Percentiles rank a stretch among this genome's conserved stretches.
Conservation (phyloP, 1,140 invertebrate species). For the Agrypnia vestita region DNA sequence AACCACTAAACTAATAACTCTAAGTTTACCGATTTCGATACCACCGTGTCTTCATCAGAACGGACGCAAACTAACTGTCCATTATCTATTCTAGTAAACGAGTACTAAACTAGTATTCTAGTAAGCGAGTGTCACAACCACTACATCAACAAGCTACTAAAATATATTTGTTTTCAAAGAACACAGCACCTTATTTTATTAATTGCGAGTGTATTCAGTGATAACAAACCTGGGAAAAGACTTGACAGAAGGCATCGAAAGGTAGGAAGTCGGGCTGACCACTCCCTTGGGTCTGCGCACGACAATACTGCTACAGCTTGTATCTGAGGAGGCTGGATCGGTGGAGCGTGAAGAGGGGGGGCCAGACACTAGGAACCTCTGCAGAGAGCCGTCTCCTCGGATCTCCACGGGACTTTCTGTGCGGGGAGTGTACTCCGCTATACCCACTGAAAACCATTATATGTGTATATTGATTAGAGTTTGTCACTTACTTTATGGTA, state of each 20-base stretch:
- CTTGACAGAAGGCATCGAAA: slow-evolving; percentile 87
- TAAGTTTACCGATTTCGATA: too few species aligned
- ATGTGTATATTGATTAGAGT: too few species aligned
- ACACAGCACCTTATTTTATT: too few species aligned
- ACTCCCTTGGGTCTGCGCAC: slow-evolving; percentile 67
- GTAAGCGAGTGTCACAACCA: too few species aligned
- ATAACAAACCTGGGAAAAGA: slow-evolving; percentile 77
- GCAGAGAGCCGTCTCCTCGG: slow-evolving; percentile 37
- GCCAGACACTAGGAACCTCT: slow-evolving; percentile 51
- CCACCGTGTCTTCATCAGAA: too few species aligned
- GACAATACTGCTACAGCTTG: slow-evolving; percentile 54
- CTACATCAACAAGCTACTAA: too few species aligned
- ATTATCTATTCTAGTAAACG: too few species aligned
- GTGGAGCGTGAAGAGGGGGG: slow-evolving; percentile 52
- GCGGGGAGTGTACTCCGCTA: slow-evolving; percentile 42
- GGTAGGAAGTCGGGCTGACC: slow-evolving; percentile 79
- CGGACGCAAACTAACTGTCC: too few species aligned
- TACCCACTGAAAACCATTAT: slow-evolving; percentile 49
- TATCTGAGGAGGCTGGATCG: slow-evolving; percentile 48
- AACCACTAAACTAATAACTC: too few species aligned
- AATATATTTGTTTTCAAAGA: too few species aligned
- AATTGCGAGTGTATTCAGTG: background rate
- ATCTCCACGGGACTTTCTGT: slow-evolving; percentile 24
- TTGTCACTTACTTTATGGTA: too few species aligned
- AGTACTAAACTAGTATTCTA: too few species aligned